phyloP scores from a whole-genome alignment of 2,113 vertebrate genomes.

The Poeciliopsis occidentalis region DNA sequence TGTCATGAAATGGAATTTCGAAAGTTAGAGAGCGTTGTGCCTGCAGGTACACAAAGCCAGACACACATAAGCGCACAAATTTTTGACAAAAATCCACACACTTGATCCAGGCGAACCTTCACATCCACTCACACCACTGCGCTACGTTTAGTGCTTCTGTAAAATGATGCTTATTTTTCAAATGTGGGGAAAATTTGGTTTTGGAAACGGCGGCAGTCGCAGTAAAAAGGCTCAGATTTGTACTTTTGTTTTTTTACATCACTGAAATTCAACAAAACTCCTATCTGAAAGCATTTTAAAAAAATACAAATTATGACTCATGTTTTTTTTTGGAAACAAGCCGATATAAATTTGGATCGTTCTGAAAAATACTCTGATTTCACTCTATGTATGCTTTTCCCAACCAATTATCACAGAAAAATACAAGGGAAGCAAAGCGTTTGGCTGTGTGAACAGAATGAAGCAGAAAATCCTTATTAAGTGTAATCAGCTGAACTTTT shows the following conservation, averaged over 20 bases:
- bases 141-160: neutral
- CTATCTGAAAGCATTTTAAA: neutral
- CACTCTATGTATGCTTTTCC: neutral
- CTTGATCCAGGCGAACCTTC: conserved; percentile 27
- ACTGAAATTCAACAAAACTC: neutral
- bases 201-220: neutral
- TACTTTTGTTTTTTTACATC: conserved; percentile 12
- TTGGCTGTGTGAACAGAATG: conserved; percentile 21
- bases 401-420: conserved; percentile 3
- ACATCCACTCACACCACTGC: conserved; percentile 6
- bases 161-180: conserved; percentile 40
- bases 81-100: conserved; percentile 1
- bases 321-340: neutral
- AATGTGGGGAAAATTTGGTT: conserved; percentile 23
- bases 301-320: neutral
- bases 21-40: conserved; percentile 43
- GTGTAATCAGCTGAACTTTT: conserved; percentile 32
- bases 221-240: neutral
- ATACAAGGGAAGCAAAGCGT: conserved; percentile 25
- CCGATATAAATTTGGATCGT: neutral
- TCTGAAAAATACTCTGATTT: conserved; percentile 24
- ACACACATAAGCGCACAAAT: conserved; percentile 21
- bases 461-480: conserved; percentile 16
- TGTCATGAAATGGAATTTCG: conserved; percentile 56
- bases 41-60: conserved; percentile 45